Evolutionary conservation across 2,888 invertebrate species (phyloP).

Genomic region (Gerris lacustris): DNA sequence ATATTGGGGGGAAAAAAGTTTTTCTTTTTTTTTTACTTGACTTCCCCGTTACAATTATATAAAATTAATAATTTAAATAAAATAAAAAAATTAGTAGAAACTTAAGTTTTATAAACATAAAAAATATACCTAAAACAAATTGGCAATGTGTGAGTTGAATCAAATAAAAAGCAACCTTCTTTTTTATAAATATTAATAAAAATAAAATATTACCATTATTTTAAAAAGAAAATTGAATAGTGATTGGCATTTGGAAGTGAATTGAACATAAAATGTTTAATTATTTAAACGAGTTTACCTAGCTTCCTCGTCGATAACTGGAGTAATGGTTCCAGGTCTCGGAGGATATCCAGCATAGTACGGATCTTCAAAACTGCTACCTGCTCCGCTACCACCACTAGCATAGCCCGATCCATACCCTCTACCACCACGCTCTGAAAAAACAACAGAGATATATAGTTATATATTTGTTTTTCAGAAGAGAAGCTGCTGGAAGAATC

Average conservation of each 20-base stretch:
- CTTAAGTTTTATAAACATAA: no score
- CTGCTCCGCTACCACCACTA: slow-evolving; percentile 27
- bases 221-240: neutral
- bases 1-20: no score
- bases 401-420: slow-evolving; percentile 28
- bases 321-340: slow-evolving; percentile 58
- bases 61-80: no score
- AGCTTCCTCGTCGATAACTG: slow-evolving; percentile 83
- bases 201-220: neutral
- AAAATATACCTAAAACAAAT: no score
- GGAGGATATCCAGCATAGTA: slow-evolving; percentile 69
- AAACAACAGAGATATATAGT: slow-evolving; percentile 33
- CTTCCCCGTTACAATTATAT: no score
- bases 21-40: no score
- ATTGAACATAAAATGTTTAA: slow-evolving; percentile 11
- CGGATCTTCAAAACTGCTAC: slow-evolving; percentile 66
- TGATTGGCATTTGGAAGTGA: slow-evolving; percentile 5
- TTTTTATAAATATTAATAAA: no score
- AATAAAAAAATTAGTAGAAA: no score
- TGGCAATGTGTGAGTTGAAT: no score
- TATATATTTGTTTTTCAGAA: neutral
- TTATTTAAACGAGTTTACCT: slow-evolving; percentile 41
- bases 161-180: no score
- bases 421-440: slow-evolving; percentile 61
- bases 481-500: neutral